Evolutionary conservation across 2,888 invertebrate species (phyloP), one percentile per base, ranked within the genome.

Genomic region (Brenthis daphne): DNA sequence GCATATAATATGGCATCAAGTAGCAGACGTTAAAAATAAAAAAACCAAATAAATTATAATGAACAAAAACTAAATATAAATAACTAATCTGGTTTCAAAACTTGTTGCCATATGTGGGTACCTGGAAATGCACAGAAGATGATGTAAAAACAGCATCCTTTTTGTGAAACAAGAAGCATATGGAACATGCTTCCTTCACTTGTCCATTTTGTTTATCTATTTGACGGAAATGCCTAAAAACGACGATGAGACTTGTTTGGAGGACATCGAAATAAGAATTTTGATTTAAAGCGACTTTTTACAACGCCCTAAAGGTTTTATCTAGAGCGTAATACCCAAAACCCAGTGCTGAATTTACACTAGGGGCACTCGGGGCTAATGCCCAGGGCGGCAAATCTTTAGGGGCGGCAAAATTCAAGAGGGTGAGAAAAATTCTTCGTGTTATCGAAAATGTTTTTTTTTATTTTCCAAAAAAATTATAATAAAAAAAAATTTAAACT

Each of bases 61-160:
- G 12, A 60, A 50, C 8, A 8, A 60, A 60, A 60, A 11, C 24
- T 29, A 50, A 60, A 60, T 11, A 43, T 29, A 6, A 33, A 5
- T 50, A 60, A 33, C 29, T 60, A 54, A 47, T 56, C 50, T 57
- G 13, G 53, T 47, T 51, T 64, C 37, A 57, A 58, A 68, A 84
- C 87, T 84, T 86, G 85, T 82, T 88, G 85, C 83, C 87, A 86
- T 79, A 79, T 83, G 82, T 81, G 87, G 89, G 88, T 92, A 92
- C 92, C 92, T 92, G 92, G 78, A 88, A 91, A 86, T 80, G 87
- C 84, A 90, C 83, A 84, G 89, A 84, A 85, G 90, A 84, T 87
- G 90, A 83, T 84, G 88, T 86, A 85, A 85, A 81, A 81, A 86
- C 89, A 82, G 87, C 88, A 80, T 75, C 75, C 73, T 14, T 66